Conservation (phyloP, 2,113 vertebrate genomes). For the Nematolebias whitei region DNA sequence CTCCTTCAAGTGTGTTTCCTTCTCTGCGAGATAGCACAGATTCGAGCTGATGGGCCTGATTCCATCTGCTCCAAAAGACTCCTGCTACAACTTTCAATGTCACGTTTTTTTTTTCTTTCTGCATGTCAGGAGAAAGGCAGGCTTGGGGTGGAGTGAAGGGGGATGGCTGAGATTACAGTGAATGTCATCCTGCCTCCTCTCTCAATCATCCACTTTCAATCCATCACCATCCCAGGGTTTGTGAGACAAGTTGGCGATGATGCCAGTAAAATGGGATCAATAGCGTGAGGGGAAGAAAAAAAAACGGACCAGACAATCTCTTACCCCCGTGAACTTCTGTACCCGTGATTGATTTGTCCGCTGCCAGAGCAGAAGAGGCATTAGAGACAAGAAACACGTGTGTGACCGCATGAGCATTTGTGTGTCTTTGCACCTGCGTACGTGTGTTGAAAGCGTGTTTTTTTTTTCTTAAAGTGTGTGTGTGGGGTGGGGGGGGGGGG, state of each 20-base stretch:
- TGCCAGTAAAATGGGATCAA: constrained; percentile 82
- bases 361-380: constrained; percentile 73
- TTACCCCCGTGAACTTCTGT: constrained; percentile 80
- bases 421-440: constrained; percentile 49
- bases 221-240: constrained; percentile 66
- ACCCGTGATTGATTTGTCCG: constrained; percentile 80
- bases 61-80: constrained; percentile 40
- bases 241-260: constrained; percentile 77
- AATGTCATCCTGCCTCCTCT: constrained; percentile 78
- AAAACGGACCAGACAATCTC: constrained; percentile 79
- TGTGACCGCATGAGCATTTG: constrained; percentile 48
- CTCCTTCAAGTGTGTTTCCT: constrained; percentile 32
- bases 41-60: constrained; percentile 35
- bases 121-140: constrained; percentile 29
- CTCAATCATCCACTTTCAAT: constrained; percentile 81
- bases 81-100: constrained; percentile 59
- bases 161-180: constrained; percentile 68
- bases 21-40: constrained; percentile 1
- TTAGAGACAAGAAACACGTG: constrained; percentile 73
- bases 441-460: constrained; percentile 69
- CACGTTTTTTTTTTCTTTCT: constrained; percentile 43
- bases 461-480: constrained; percentile 42
- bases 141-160: constrained; percentile 11
- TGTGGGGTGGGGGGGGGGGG: constrained; percentile 30
- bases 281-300: constrained; percentile 66